Base-by-base conservation (phyloP, 2,888 invertebrate genomes). In the Asteroscopus sphinx region DNA sequence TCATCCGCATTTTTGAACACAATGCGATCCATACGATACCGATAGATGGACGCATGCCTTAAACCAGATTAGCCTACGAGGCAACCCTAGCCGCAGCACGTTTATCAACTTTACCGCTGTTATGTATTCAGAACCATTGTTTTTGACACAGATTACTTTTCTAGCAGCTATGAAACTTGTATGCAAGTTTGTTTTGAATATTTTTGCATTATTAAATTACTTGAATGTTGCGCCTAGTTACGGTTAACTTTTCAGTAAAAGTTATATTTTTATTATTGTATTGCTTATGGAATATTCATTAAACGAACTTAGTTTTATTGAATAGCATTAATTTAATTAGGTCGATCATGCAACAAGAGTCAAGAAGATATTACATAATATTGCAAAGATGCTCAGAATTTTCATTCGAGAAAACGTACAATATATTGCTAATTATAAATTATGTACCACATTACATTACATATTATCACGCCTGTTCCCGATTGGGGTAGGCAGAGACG, bases 61-160 rank as follows among this genome's bases (percentile, higher is more conserved):
- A 63, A 36, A 49, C 48, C 8, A 48, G 21, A 63, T 68, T 53
- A 63, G 36, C 46, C 11, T 13, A 32, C 30, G 39, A 6, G 55
- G 25, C 60, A 74, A 25, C 73, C 74, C 73, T 73, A 44, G 39
- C 9, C 28, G 15, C 13, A 37, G 73, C 80, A 80, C 86, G 89
- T 92, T 91, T 88, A 89, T 91, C 90, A 90, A 81, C 77, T 88
- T 87, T 86, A 82, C 87, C 79, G 81, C 80, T 79, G 86, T 84
- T 85, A 87, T 87, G 84, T 89, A 90, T 90, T 90, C 85, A 86
- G 81, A 55, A 86, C 86, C 87, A 84, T 83, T 89, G 89, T 86
- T 88, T 87, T 83, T 89, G 88, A 89, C 89, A 83, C 81, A 87
- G 84, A 88, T 90, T 87, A 89, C 85, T 88, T 88, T 89, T 84